Conservation (phyloP, 2,888 invertebrate genomes). For the Drosophila aldrichi region DNA sequence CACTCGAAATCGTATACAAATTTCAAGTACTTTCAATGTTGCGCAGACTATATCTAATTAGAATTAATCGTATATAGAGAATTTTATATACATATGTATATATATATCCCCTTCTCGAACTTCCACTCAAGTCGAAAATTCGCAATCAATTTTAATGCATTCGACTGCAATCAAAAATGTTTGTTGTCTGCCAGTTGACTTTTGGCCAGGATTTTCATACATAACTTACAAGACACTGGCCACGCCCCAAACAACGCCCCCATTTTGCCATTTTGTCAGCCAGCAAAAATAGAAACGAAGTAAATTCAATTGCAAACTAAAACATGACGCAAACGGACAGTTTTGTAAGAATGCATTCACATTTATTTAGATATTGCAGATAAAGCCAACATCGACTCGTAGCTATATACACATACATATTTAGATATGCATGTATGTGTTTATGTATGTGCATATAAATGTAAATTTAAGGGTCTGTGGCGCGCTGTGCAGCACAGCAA, state of each 20-base stretch:
- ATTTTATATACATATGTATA: neutral
- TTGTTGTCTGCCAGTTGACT: conserved; percentile 57
- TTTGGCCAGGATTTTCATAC: conserved; percentile 48
- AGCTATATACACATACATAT: neutral
- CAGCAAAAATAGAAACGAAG: conserved; percentile 60
- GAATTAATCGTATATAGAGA: neutral
- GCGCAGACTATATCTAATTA: neutral
- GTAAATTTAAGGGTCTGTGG: conserved; percentile 35
- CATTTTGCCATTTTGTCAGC: conserved; percentile 40
- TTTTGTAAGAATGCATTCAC: conserved; percentile 46
- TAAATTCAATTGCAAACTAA: conserved; percentile 52
- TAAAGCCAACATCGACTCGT: conserved; percentile 32
- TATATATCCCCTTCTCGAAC: neutral
- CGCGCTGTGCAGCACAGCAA: conserved; percentile 66
- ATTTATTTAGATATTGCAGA: conserved; percentile 71
- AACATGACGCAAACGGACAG: conserved; percentile 52
- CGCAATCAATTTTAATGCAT: conserved; percentile 76
- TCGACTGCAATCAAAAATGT: conserved; percentile 73
- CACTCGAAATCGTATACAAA: no score
- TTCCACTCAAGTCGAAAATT: conserved; percentile 15
- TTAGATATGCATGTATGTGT: neutral
- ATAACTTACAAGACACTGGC: conserved; percentile 52
- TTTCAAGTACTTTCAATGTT: conserved; percentile 1
- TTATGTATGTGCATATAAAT: neutral
- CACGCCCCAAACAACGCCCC: conserved; percentile 70